Evolutionary conservation across 2,797 vertebrate species (phyloP).

Genomic region (Urosaurus nigricauda): DNA sequence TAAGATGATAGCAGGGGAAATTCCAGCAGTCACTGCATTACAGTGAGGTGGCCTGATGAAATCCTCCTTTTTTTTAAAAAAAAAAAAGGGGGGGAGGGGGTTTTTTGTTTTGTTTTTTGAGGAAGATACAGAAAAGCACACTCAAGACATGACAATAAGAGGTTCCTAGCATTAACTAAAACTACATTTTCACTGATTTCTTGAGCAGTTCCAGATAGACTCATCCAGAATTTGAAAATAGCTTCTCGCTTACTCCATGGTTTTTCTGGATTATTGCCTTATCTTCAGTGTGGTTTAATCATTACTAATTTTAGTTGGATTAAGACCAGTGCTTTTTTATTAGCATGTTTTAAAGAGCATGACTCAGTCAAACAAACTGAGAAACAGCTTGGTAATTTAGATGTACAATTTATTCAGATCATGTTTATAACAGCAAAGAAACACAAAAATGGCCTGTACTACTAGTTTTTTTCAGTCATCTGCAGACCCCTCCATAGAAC

Average conservation of each 20-base stretch:
- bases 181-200: conserved; percentile 13
- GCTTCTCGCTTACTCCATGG: not conserved
- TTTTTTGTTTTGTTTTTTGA: too few species aligned
- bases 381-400: conserved; percentile 9
- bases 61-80: not conserved
- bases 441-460: conserved; percentile 25
- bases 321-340: not conserved
- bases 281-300: conserved; percentile 4
- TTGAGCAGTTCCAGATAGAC: not conserved
- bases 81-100: too few species aligned
- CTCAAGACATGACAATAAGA: not conserved
- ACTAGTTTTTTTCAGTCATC: conserved; percentile 50
- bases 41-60: not conserved
- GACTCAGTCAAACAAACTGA: not conserved
- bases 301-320: conserved; percentile 1
- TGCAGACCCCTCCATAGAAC: conserved; percentile 54
- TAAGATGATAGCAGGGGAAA: not conserved
- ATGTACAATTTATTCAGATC: conserved; percentile 15
- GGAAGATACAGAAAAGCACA: not conserved
- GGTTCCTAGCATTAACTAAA: not conserved
- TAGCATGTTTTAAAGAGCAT: conserved; percentile 5
- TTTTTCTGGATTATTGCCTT: not conserved
- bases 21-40: not conserved
- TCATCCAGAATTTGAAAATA: not conserved
- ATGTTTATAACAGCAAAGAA: conserved; percentile 6